These are phyloP conservation scores for Chiloscyllium plagiosum DNA, from an alignment of 2,113 vertebrate genomes.

Conservation along the genomic window DNA sequence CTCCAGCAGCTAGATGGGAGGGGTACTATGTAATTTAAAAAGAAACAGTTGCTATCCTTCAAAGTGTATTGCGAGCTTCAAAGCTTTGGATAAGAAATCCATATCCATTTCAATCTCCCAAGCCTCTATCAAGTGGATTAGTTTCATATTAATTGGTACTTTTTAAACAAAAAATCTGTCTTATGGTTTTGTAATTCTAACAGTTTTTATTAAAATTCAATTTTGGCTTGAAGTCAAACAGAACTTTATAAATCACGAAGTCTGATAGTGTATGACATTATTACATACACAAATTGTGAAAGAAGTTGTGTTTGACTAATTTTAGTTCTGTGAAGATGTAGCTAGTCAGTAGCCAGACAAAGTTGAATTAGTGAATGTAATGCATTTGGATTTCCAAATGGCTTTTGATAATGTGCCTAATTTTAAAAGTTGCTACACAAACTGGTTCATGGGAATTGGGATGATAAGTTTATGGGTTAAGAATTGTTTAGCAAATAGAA, in stretches of 20 bases:
- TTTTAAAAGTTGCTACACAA: not conserved
- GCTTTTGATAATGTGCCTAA: not conserved
- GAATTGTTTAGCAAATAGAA: not conserved
- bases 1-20: no score
- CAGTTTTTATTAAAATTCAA: not conserved
- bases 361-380: not conserved
- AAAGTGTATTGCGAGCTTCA: not conserved
- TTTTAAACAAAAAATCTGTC: not conserved
- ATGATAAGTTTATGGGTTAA: not conserved
- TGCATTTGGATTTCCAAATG: no score
- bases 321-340: not conserved
- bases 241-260: not conserved
- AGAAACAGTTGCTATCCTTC: not conserved
- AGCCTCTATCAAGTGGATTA: not conserved
- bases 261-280: not conserved
- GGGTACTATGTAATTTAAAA: not conserved
- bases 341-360: not conserved
- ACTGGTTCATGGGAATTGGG: not conserved
- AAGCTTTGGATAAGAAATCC: not conserved
- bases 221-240: not conserved
- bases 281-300: not conserved
- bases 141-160: not conserved
- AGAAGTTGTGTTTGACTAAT: not conserved
- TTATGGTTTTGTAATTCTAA: not conserved
- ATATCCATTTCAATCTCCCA: not conserved